Percentiles rank a stretch among this genome's conserved stretches.
Conservation (phyloP, 2,113 vertebrate species). For the Trichechus manatus region DNA sequence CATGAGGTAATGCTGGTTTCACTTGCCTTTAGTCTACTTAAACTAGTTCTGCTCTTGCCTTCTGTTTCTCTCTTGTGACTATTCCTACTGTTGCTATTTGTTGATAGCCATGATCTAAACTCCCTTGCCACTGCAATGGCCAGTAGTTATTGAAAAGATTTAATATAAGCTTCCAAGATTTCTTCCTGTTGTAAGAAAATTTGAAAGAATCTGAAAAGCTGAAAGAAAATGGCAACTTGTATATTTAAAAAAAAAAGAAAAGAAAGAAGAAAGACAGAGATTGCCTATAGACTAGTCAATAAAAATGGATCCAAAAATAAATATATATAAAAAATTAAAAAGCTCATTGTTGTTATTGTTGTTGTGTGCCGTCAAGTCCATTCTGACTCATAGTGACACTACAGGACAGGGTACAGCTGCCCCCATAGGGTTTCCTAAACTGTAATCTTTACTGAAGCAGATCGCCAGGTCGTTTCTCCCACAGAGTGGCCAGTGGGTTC, state of each 20-base stretch:
- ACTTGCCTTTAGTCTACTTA: background rate
- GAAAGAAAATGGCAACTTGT: background rate
- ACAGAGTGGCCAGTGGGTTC: too few species aligned
- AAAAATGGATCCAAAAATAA: background rate
- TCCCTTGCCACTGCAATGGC: background rate
- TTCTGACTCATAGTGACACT: too few species aligned
- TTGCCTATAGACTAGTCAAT: background rate
- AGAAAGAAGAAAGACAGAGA: background rate
- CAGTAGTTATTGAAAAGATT: background rate
- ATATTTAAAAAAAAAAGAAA: background rate
- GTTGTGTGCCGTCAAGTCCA: too few species aligned
- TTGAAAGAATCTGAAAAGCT: conserved; percentile 3
- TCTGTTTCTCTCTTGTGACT: background rate
- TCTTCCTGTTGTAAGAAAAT: background rate
- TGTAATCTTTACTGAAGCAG: too few species aligned
- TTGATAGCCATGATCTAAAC: background rate
- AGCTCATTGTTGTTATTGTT: background rate
- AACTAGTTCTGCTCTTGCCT: background rate
- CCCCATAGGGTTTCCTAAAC: too few species aligned
- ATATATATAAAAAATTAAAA: background rate
- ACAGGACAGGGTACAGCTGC: too few species aligned
- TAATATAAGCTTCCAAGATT: background rate
- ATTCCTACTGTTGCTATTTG: background rate
- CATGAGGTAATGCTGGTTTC: background rate
- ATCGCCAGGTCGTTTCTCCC: too few species aligned